A percentile compares a stretch with the other conserved stretches of the same genome.
phyloP scores from a whole-genome alignment of 2,797 vertebrate species.

The Micropoecilia bifurca region DNA sequence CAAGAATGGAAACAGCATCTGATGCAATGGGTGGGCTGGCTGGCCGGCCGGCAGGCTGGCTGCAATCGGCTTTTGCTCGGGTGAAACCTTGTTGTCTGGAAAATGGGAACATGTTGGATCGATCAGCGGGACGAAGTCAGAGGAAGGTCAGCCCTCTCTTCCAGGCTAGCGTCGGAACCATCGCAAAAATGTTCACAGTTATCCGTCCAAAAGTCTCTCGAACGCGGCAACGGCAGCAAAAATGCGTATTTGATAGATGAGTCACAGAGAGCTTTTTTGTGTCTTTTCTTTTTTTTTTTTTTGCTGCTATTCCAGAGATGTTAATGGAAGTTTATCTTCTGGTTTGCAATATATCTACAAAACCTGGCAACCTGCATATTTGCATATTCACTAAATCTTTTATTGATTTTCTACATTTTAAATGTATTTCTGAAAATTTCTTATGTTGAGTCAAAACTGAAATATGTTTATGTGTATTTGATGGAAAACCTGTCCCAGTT shows the following conservation, averaged over 20 bases:
- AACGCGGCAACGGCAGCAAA: neutral
- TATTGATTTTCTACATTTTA: conserved; percentile 17
- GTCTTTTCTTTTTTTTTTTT: neutral
- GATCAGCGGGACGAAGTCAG: conserved; percentile 67
- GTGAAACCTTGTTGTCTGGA: conserved; percentile 72
- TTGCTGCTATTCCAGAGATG: neutral
- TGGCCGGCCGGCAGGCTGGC: conserved; percentile 20
- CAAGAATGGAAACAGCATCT: conserved; percentile 67
- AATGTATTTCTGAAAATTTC: neutral
- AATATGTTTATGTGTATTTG: neutral
- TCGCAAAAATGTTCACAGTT: conserved; percentile 73
- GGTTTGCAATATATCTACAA: conserved; percentile 15
- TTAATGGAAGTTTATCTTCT: conserved; percentile 12
- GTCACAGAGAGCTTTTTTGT: neutral
- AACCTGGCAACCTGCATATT: conserved; percentile 9
- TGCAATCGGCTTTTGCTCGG: conserved; percentile 65
- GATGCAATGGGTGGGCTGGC: conserved; percentile 49
- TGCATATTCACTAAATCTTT: conserved; percentile 7
- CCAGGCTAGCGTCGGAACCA: conserved; percentile 67
- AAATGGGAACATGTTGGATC: conserved; percentile 68
- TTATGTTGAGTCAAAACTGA: neutral
- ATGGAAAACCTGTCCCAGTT: neutral
- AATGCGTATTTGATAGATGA: neutral
- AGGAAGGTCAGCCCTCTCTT: conserved; percentile 62
- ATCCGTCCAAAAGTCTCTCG: conserved; percentile 36